phyloP scores from a whole-genome alignment of 1,140 invertebrate species.

The Neodiprion pinetum region DNA sequence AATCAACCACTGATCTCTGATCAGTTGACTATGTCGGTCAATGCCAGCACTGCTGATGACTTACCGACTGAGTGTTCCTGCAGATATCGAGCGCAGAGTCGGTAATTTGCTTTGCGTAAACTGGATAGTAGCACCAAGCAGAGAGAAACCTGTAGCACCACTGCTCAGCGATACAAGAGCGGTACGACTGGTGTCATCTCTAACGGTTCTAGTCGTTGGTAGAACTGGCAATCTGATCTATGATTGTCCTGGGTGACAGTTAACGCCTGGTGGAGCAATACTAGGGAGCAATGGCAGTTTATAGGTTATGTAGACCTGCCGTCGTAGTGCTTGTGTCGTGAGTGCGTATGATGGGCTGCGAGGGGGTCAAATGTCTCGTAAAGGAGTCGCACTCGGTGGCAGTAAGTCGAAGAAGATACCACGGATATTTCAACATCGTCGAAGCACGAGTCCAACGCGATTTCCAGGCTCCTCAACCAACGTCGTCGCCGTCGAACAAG shows the following conservation, averaged over 20 bases:
- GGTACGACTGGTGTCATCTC: no score
- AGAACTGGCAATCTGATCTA: no score
- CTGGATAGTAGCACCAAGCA: no score
- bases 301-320: slow-evolving; percentile 4
- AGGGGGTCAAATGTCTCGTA: slow-evolving; percentile 46
- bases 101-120: no score
- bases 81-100: no score
- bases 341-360: slow-evolving; percentile 22
- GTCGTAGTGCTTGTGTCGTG: neutral
- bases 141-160: no score
- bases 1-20: no score
- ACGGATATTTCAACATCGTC: slow-evolving; percentile 41
- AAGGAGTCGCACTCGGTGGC: slow-evolving; percentile 34
- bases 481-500: neutral
- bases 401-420: slow-evolving; percentile 44
- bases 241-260: neutral
- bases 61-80: no score
- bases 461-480: neutral
- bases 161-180: no score
- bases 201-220: no score
- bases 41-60: no score
- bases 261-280: slow-evolving; percentile 22
- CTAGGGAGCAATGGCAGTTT: slow-evolving; percentile 16
- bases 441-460: slow-evolving; percentile 23
- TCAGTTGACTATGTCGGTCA: no score